Conservation (phyloP, 2,797 vertebrate genomes). For the Phrynocephalus forsythii region DNA sequence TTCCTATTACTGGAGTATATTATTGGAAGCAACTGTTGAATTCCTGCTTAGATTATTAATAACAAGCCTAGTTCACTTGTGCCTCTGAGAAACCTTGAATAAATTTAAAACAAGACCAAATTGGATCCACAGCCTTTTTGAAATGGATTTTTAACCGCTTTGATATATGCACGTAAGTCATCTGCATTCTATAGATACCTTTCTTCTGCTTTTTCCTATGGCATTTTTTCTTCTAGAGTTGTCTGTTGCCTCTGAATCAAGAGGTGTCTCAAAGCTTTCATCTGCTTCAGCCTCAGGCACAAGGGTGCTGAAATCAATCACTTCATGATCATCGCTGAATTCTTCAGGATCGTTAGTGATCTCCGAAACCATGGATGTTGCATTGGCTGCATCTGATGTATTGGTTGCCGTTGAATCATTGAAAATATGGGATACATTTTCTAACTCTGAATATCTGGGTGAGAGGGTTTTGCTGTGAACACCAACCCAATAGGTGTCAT, state of each 20-base stretch:
- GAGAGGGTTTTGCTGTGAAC: constrained; percentile 44
- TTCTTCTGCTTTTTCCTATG: constrained; percentile 23
- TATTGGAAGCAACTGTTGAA: neutral
- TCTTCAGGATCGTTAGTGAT: neutral
- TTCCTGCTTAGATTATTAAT: neutral
- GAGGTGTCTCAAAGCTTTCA: neutral
- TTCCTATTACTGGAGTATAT: neutral
- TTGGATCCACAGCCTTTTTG: neutral
- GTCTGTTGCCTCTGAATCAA: neutral
- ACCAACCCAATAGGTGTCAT: constrained; percentile 34
- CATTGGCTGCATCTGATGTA: neutral
- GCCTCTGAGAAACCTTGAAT: neutral
- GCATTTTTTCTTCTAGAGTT: constrained; percentile 10
- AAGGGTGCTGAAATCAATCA: constrained; percentile 14
- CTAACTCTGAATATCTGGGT: neutral
- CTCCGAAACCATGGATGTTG: neutral
- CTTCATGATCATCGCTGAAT: neutral
- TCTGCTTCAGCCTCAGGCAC: neutral
- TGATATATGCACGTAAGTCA: too few species aligned
- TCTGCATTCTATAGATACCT: constrained; percentile 18
- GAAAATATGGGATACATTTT: neutral
- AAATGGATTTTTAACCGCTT: neutral
- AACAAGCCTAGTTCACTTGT: neutral
- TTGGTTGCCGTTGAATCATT: neutral
- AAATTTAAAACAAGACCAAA: neutral